Conservation (phyloP, 1,140 invertebrate genomes). For the Daktulosphaira vitifoliae region DNA sequence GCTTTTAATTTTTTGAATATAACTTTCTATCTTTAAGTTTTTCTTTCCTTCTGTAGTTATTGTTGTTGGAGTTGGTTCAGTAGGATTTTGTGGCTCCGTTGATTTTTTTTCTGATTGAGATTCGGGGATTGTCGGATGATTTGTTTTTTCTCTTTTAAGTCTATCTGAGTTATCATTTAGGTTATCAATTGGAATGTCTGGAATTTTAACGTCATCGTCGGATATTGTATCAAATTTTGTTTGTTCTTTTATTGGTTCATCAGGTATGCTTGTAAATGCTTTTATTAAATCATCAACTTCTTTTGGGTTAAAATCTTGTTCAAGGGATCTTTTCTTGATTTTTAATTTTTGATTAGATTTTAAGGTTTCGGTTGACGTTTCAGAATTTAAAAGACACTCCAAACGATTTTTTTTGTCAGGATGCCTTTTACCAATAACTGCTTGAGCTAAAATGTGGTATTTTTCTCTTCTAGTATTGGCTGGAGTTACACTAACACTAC, state of each 20-base stretch:
- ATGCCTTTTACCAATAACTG: conserved; percentile 9
- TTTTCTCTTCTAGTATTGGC: conserved; percentile 13
- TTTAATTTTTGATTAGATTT: not conserved
- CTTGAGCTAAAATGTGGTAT: conserved; percentile 25
- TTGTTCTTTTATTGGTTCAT: not conserved
- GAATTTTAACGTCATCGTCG: not conserved
- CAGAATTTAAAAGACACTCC: not conserved
- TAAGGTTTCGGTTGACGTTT: not conserved
- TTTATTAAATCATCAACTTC: not conserved
- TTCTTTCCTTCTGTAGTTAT: not conserved
- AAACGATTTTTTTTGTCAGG: not conserved
- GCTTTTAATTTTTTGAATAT: conserved; percentile 19
- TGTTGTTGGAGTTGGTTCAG: not conserved
- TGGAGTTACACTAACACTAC: not conserved
- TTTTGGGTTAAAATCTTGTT: not conserved
- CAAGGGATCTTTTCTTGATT: conserved; percentile 4
- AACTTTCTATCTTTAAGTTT: not conserved
- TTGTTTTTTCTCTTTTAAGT: not conserved
- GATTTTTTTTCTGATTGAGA: not conserved
- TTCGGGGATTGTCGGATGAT: not conserved
- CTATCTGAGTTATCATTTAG: no score
- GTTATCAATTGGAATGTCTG: no score
- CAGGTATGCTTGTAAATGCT: conserved; percentile 6
- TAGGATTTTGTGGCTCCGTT: not conserved
- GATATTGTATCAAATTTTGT: not conserved